Evolutionary conservation across 2,797 vertebrate species (phyloP), one percentile per base, ranked within the genome.

Genomic region (Gymnopithys bicolor): DNA sequence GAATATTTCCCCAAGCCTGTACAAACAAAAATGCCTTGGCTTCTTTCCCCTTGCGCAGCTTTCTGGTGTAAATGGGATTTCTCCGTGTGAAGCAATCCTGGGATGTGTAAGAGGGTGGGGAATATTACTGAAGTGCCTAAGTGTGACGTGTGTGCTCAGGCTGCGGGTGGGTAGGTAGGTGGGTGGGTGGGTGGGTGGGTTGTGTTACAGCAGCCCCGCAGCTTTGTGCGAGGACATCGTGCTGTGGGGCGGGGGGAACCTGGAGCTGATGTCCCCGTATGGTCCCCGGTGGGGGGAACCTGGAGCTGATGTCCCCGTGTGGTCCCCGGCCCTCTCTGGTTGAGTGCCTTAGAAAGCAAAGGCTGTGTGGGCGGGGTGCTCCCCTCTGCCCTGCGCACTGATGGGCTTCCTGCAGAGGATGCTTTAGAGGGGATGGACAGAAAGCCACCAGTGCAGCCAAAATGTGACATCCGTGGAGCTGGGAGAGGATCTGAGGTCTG

Each of bases 51-150:
- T 70, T n/a, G 53, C 19, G 1, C 60, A 53, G 84, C 78, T 87
- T 66, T 91, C 66, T 83, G 55, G 66, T 55, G 59, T 62, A 39
- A 66, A 73, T 76, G 95, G 85, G 92, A 73, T 96, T 94, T 93
- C 83, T 95, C 59, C 1, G 0, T 1, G 7, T 96, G 94, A 86
- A 93, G 94, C 92, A 97, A 95, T 94, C 77, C 35, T 52, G 59
- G 63, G 84, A 93, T 94, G 83, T 91, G 87, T 96, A 88, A 95
- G 83, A 93, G 94, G 96, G 94, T 92, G 95, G 95, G 89, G 95
- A 88, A 33, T 91, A 9, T 75, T 27, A 37, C 91, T 35, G 71
- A 60, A 92, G 93, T 86, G 52, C 81, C 2, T 2, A 4, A 45
- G 87, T 7, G 66, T 95, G 92, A 87, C 56, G 81, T 10, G 7